A percentile compares a stretch with the other conserved stretches of the same genome.
These are phyloP conservation scores for Mythimna ferrago DNA, from an alignment of 2,888 invertebrate genomes.

Conservation along the genomic window DNA sequence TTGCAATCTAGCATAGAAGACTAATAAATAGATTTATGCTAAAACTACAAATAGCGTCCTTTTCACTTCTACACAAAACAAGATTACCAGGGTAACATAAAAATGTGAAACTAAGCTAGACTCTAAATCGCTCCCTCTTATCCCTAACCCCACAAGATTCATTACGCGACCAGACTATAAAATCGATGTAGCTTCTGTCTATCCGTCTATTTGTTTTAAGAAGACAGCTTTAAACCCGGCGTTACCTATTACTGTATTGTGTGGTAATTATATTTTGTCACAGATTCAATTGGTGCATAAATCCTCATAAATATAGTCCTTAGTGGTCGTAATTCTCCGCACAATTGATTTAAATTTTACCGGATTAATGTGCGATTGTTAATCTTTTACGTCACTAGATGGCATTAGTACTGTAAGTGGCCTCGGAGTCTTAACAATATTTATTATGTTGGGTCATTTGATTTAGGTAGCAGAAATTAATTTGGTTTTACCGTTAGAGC, in stretches of 20 bases:
- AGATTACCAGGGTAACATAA: neutral
- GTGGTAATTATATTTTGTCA: slow-evolving; percentile 68
- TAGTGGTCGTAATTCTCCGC: slow-evolving; percentile 32
- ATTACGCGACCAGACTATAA: slow-evolving; percentile 69
- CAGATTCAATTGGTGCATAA: slow-evolving; percentile 53
- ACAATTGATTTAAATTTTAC: slow-evolving; percentile 43
- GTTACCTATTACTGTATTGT: slow-evolving; percentile 61
- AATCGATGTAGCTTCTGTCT: slow-evolving; percentile 66
- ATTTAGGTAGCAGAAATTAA: neutral
- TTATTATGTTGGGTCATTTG: neutral
- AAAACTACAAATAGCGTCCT: no score
- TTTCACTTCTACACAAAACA: no score
- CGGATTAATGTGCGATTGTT: slow-evolving; percentile 36
- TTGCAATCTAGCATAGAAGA: no score
- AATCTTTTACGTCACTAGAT: slow-evolving; percentile 38
- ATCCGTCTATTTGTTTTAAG: slow-evolving; percentile 52
- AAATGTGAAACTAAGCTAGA: neutral
- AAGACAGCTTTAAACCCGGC: slow-evolving; percentile 53
- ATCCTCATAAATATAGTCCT: slow-evolving; percentile 43
- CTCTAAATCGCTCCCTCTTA: slow-evolving; percentile 31
- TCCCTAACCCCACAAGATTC: slow-evolving; percentile 49
- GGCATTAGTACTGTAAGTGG: slow-evolving; percentile 28
- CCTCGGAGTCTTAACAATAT: neutral
- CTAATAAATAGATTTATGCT: no score
- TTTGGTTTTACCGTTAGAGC: slow-evolving; percentile 32